These are phyloP conservation scores for Microctonus brassicae DNA, from an alignment of 2,888 invertebrate genomes.

Conservation along the genomic window DNA sequence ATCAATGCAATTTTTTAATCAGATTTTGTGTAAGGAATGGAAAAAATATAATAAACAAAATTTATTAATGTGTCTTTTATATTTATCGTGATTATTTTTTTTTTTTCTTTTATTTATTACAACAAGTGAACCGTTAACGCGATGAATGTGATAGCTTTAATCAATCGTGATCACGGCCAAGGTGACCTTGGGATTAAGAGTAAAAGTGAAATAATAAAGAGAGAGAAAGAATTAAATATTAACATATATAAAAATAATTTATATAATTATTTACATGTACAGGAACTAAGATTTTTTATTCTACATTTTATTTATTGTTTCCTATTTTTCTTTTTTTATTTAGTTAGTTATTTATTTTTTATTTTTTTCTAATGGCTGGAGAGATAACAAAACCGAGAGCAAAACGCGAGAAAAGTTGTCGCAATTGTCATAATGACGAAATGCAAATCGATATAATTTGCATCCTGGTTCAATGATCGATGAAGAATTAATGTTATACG, in stretches of 20 bases:
- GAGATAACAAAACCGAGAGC: constrained; percentile 37
- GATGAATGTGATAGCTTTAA: background rate
- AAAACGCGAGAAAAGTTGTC: constrained; percentile 44
- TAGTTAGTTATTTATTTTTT: background rate
- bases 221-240: background rate
- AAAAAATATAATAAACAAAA: no score
- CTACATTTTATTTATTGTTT: background rate
- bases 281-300: background rate
- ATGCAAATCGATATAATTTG: constrained; percentile 44
- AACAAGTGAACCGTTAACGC: background rate
- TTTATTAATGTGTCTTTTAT: no score
- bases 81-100: background rate
- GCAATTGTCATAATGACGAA: constrained; percentile 40
- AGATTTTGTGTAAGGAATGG: no score
- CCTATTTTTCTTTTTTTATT: background rate
- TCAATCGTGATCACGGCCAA: constrained; percentile 1
- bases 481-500: constrained; percentile 42
- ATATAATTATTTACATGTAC: background rate
- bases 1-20: no score
- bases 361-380: background rate
- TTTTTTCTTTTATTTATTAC: background rate
- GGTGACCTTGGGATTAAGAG: constrained; percentile 15
- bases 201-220: constrained; percentile 14
- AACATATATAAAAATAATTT: constrained; percentile 2
- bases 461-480: constrained; percentile 64